Evolutionary conservation across 2,113 vertebrate genomes (phyloP).

Genomic region (Odocoileus virginianus): DNA sequence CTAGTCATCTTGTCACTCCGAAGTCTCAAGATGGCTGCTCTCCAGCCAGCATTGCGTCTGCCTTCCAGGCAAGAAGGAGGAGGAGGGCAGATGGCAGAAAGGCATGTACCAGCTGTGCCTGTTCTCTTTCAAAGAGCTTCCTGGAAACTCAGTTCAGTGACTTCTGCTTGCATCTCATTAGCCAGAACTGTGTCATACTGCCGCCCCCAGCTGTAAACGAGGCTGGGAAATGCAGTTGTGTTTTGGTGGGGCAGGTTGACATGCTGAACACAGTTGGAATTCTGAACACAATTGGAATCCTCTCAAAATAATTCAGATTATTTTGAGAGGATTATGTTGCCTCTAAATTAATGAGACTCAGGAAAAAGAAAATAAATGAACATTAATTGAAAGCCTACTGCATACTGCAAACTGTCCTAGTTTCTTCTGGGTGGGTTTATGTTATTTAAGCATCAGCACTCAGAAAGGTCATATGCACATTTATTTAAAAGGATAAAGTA

Average conservation of each 20-base stretch:
- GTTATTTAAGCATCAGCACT: not conserved
- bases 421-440: not conserved
- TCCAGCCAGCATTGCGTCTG: not conserved
- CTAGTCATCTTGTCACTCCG: not conserved
- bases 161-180: not conserved
- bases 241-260: not conserved
- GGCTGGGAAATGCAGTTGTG: not conserved
- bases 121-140: constrained; percentile 11
- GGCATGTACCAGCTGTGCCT: not conserved
- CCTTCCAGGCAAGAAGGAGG: constrained; percentile 22
- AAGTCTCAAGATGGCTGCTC: not conserved
- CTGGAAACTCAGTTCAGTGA: constrained; percentile 25
- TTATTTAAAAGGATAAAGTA: not conserved
- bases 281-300: not conserved
- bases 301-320: not conserved
- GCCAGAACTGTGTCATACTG: not conserved
- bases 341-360: not conserved
- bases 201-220: not conserved
- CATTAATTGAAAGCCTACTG: not conserved
- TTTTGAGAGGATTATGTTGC: not conserved
- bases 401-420: not conserved
- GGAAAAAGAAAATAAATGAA: not conserved
- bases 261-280: not conserved
- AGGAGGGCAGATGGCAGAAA: constrained; percentile 5
- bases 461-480: not conserved